These are phyloP conservation scores for Dione vanillae DNA, from an alignment of 2,888 invertebrate species.

Conservation along the genomic window DNA sequence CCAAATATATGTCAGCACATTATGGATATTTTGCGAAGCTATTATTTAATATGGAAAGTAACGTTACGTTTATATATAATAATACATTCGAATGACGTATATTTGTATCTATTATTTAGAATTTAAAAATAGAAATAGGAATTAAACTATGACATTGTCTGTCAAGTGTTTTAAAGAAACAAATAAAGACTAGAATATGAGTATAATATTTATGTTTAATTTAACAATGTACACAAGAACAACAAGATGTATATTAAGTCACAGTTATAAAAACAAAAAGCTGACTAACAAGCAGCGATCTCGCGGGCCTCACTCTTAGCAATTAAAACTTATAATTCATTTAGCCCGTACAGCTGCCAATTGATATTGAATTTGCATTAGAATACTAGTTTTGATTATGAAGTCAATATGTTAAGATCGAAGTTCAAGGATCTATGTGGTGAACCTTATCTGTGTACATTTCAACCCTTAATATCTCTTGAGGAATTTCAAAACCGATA, in stretches of 20 bases:
- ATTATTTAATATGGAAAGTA: background rate
- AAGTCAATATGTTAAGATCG: constrained; percentile 34
- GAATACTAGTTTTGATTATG: constrained; percentile 37
- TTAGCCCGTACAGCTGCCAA: constrained; percentile 36
- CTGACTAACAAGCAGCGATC: constrained; percentile 11
- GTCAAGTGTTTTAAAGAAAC: too few species aligned
- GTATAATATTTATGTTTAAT: background rate
- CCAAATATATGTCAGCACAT: background rate
- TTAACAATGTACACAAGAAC: background rate
- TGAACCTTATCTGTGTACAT: constrained; percentile 26
- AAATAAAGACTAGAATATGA: background rate
- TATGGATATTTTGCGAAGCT: background rate
- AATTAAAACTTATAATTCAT: constrained; percentile 36
- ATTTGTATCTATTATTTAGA: too few species aligned
- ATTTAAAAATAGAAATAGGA: too few species aligned
- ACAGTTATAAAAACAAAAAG: constrained; percentile 24
- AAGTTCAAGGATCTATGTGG: constrained; percentile 42
- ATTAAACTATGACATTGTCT: too few species aligned
- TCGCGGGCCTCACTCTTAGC: constrained; percentile 37
- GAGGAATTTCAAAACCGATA: constrained; percentile 31
- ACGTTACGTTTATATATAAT: background rate
- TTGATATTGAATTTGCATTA: constrained; percentile 39
- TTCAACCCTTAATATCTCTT: constrained; percentile 29
- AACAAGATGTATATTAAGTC: background rate
- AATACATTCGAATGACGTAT: background rate